phyloP scores from a whole-genome alignment of 1,140 invertebrate genomes.

The Aphelenchoides fujianensis region DNA sequence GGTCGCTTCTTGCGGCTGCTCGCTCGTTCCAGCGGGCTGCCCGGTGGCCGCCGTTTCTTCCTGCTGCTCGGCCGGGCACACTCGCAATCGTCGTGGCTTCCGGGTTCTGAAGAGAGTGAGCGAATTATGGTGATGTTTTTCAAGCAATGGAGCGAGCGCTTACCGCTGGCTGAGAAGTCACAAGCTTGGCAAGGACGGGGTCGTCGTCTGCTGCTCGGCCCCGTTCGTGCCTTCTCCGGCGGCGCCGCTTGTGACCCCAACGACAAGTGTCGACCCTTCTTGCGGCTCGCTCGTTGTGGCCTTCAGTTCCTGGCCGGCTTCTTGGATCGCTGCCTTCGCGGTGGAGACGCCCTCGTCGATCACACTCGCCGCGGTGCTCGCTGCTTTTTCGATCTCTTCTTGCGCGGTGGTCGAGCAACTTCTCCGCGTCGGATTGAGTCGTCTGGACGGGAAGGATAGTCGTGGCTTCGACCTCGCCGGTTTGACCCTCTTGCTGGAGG shows the following conservation, averaged over 20 bases:
- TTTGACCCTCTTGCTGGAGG: not conserved
- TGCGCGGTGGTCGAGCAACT: not conserved
- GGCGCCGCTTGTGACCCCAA: not conserved
- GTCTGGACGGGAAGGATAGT: not conserved
- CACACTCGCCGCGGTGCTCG: not conserved
- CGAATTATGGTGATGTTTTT: too few relatives aligned
- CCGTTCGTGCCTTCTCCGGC: not conserved
- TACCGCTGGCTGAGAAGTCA: too few relatives aligned
- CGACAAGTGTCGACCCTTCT: not conserved
- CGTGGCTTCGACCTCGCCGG: slow-evolving; percentile 3
- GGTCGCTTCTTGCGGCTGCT: too few relatives aligned
- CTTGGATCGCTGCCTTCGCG: not conserved
- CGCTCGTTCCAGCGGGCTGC: too few relatives aligned
- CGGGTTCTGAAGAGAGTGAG: too few relatives aligned
- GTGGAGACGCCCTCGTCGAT: not conserved
- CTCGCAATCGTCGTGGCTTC: too few relatives aligned
- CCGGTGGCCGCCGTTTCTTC: too few relatives aligned
- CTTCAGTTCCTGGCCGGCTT: not conserved
- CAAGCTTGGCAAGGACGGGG: too few relatives aligned
- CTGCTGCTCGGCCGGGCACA: too few relatives aligned
- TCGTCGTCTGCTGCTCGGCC: not conserved
- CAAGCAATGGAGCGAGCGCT: too few relatives aligned
- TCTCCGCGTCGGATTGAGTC: not conserved
- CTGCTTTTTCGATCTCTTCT: not conserved
- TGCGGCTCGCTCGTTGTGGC: not conserved